Evolutionary conservation across 2,888 invertebrate genomes (phyloP), one percentile per base, ranked within the genome.

Genomic region (Scrobipalpa costella): DNA sequence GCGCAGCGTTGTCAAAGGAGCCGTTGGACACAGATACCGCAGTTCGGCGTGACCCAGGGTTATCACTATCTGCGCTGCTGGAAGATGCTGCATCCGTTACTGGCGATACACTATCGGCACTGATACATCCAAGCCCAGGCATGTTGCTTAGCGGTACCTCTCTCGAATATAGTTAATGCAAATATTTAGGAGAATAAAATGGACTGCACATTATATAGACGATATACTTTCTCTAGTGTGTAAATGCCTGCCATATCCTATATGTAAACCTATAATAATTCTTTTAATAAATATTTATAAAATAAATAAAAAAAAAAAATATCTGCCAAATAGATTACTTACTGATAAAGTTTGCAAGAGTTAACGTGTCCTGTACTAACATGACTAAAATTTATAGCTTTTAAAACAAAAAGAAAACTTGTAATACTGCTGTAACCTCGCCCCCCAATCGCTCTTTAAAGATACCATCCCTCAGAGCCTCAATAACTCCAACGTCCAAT

Each of bases 81-180:
- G 73, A 72, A 73, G 74, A 73, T 71, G 69, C 77, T 79, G 80
- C 82, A 84, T 85, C 85, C 85, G 86, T 73, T 81, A 76, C 63
- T 73, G 67, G 63, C 74, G 81, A 84, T 85, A 83, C 21, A 13
- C 21, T 19, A 40, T 59, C 52, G 36, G 17, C 44, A 50, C 38
- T 57, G 38, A 38, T 57, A 33, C n/a, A 21, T 33, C n/a, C 21
- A 44, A 15, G 44, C n/a, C 44, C n/a, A 27, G 27, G 44, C 44
- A 5, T 44, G 44, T 44, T 44, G 44, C n/a, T n/a, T 44, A 15
- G 15, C 44, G 44, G n/a, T 44, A 36, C 7, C 11, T 36, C n/a
- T 15, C n/a, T n/a, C n/a, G n/a, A n/a, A 44, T 15, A n/a, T n/a
- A n/a, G n/a, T 44, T 44, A n/a, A n/a, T 44, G 44, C 44, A 44